Percentiles rank a stretch among this genome's conserved stretches.
Conservation (phyloP, 2,888 invertebrate genomes). For the Clunio marinus region DNA sequence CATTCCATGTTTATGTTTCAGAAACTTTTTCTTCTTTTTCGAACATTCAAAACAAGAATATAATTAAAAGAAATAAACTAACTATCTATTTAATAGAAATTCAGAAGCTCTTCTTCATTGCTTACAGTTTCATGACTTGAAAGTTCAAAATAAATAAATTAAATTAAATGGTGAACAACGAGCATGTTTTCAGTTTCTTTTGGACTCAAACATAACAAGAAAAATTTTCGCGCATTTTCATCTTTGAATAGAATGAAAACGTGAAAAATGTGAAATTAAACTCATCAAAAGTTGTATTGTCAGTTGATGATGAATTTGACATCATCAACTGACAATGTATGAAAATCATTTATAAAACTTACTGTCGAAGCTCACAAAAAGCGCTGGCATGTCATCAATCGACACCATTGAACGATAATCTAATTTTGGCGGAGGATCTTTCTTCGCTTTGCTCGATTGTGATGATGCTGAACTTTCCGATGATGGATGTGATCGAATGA, state of each 20-base stretch:
- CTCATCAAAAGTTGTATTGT: too few species aligned
- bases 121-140: too few species aligned
- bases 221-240: neutral
- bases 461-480: conserved; percentile 59
- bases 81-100: too few species aligned
- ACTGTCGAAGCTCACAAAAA: conserved; percentile 93
- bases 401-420: conserved; percentile 92
- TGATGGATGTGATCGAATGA: conserved; percentile 69
- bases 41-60: conserved; percentile 20
- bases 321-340: neutral
- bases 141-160: too few species aligned
- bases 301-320: neutral
- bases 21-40: conserved; percentile 11
- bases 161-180: too few species aligned
- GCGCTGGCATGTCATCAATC: conserved; percentile 90
- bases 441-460: conserved; percentile 52
- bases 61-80: too few species aligned
- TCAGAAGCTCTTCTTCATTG: too few species aligned
- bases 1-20: neutral
- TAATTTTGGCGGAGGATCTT: conserved; percentile 66
- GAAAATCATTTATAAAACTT: conserved; percentile 52
- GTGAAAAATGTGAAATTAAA: too few species aligned
- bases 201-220: too few species aligned
- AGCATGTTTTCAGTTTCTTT: too few species aligned
- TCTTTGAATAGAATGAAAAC: neutral